These are phyloP conservation scores for Toxotes jaculatrix DNA, from an alignment of 2,113 vertebrate genomes.

Conservation along the genomic window DNA sequence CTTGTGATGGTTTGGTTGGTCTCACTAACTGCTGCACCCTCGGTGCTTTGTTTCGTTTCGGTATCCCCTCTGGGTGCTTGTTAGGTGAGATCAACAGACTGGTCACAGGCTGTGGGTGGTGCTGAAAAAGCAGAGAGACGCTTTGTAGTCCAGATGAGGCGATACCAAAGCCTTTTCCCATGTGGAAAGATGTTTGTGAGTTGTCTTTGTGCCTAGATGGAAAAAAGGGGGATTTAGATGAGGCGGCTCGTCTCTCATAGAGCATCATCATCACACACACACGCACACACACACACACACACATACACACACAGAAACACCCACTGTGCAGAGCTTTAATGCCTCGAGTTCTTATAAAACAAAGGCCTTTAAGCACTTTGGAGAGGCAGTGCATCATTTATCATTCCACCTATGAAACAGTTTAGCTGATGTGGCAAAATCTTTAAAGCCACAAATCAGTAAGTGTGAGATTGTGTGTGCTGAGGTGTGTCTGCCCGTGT, in stretches of 20 bases:
- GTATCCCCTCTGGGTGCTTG: conserved; percentile 41
- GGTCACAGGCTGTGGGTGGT: conserved; percentile 22
- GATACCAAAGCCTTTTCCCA: conserved; percentile 6
- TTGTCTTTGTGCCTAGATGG: conserved; percentile 21
- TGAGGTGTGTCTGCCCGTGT: background rate
- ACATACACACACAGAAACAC: background rate
- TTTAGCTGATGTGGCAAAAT: conserved; percentile 31
- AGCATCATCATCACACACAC: conserved; percentile 2
- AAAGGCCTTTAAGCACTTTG: conserved; percentile 33
- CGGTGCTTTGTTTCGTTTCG: conserved; percentile 35
- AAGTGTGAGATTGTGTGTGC: conserved; percentile 26
- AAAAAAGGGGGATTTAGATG: conserved; percentile 20
- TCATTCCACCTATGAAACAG: conserved; percentile 45
- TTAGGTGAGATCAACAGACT: conserved; percentile 57
- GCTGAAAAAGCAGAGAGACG: conserved; percentile 23
- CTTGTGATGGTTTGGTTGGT: conserved; percentile 13
- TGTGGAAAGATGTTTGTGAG: conserved; percentile 32
- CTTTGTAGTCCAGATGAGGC: conserved; percentile 46
- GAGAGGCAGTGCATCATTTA: conserved; percentile 30
- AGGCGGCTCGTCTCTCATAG: background rate
- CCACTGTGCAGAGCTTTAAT: background rate
- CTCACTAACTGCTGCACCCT: conserved; percentile 24
- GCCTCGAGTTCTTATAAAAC: conserved; percentile 24
- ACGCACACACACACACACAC: background rate
- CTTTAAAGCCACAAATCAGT: conserved; percentile 12